Conservation (phyloP, 2,797 vertebrate species). For the Xerus rutilus region DNA sequence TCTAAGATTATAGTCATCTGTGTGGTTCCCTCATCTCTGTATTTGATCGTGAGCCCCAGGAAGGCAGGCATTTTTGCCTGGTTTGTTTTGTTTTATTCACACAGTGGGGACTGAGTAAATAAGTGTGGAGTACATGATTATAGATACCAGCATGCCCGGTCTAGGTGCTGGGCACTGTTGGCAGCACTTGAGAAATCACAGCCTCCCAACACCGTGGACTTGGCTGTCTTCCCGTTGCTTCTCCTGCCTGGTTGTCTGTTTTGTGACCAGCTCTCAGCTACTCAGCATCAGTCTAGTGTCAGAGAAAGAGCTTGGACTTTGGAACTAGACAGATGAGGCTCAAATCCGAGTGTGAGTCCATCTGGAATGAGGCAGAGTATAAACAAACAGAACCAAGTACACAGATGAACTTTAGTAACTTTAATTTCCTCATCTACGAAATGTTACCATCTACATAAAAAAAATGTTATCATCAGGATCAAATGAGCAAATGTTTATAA, state of each 20-base stretch:
- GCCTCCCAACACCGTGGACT: not conserved
- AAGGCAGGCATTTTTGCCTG: not conserved
- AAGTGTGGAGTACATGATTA: not conserved
- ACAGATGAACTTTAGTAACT: not conserved
- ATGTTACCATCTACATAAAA: not conserved
- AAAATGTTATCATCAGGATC: not conserved
- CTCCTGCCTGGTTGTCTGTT: not conserved
- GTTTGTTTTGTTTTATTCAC: not conserved
- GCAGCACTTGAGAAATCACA: not conserved
- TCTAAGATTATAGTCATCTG: not conserved
- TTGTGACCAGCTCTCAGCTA: not conserved
- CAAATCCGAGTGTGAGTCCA: conserved; percentile 55
- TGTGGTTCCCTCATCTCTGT: not conserved
- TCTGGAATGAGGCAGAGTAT: conserved; percentile 67
- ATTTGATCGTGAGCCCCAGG: not conserved
- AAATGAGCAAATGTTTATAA: too few species aligned
- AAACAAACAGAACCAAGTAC: conserved; percentile 64
- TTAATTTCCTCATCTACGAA: conserved; percentile 53
- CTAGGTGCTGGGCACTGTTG: not conserved
- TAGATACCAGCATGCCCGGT: not conserved
- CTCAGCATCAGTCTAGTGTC: not conserved
- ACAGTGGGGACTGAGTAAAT: not conserved
- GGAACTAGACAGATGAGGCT: conserved; percentile 72
- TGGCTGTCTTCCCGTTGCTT: not conserved
- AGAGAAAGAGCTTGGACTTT: conserved; percentile 74